Percentiles rank a stretch among this genome's conserved stretches.
Evolutionary conservation across 1,140 invertebrate genomes (phyloP).

Genomic region (Gryon sp.): DNA sequence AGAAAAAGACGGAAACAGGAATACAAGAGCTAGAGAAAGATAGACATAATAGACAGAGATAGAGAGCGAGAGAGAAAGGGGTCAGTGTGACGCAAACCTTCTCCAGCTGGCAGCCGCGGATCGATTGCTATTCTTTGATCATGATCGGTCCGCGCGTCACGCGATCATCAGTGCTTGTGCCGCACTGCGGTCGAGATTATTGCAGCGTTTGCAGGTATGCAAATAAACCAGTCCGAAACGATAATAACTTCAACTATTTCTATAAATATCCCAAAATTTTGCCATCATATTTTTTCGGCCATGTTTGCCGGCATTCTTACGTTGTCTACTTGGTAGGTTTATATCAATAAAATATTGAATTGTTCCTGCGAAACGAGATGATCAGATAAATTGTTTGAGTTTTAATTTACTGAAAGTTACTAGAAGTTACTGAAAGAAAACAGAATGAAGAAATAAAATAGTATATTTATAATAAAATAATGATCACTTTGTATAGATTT

Average conservation of each 20-base stretch:
- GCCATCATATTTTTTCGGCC: conserved; percentile 4
- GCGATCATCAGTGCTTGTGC: conserved; percentile 62
- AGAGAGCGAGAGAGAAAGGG: conserved; percentile 50
- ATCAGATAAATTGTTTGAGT: no score
- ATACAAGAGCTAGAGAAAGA: no score
- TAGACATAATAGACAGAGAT: no score
- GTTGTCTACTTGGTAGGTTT: no score
- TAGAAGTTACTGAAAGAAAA: no score
- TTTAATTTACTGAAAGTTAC: no score
- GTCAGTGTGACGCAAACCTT: conserved; percentile 51
- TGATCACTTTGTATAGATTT: no score
- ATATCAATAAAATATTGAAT: no score
- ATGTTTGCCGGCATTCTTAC: conserved; percentile 6
- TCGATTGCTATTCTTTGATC: conserved; percentile 47
- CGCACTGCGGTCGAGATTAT: conserved; percentile 71
- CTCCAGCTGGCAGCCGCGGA: conserved; percentile 11
- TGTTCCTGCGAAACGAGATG: no score
- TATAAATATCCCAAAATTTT: neutral
- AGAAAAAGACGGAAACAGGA: no score
- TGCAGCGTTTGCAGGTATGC: conserved; percentile 74
- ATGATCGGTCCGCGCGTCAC: conserved; percentile 70
- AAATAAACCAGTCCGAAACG: conserved; percentile 15
- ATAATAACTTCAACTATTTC: conserved; percentile 15
- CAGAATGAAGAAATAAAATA: no score
- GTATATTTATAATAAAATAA: no score